Percentiles rank a stretch among this genome's conserved stretches.
These are phyloP conservation scores for Paraescarpia echinospica DNA, from an alignment of 1,140 invertebrate genomes.

Conservation along the genomic window DNA sequence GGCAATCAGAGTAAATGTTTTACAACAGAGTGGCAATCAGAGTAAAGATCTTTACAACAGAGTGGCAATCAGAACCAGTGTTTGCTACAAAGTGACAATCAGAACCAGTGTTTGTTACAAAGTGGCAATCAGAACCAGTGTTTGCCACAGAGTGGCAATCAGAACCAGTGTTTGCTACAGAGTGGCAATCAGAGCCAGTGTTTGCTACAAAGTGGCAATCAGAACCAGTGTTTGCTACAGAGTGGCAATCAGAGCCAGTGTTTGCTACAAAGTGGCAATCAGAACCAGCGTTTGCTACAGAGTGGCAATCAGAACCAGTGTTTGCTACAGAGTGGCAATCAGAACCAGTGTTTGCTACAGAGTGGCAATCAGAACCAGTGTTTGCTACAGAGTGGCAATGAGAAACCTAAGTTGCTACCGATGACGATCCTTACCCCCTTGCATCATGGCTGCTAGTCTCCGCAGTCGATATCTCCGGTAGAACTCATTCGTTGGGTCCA, in stretches of 20 bases:
- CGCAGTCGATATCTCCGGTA: slow-evolving; percentile 37
- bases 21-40: not conserved
- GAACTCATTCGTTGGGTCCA: slow-evolving; percentile 35
- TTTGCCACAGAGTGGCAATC: not conserved
- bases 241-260: not conserved
- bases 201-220: not conserved
- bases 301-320: too few species aligned
- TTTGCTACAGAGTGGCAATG: too few species aligned
- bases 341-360: too few species aligned
- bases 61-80: slow-evolving; percentile 12
- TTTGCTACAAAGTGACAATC: not conserved
- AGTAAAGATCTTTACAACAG: not conserved
- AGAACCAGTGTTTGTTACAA: not conserved
- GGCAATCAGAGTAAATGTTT: not conserved
- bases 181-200: not conserved
- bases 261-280: not conserved
- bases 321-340: too few species aligned
- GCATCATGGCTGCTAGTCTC: slow-evolving; percentile 34
- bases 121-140: not conserved
- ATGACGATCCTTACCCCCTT: slow-evolving; percentile 29
- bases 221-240: not conserved
- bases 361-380: too few species aligned
- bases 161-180: not conserved
- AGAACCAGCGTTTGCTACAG: too few species aligned
- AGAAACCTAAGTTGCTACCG: not conserved